A percentile compares a stretch with the other conserved stretches of the same genome.
phyloP scores from a whole-genome alignment of 1,140 invertebrate genomes.

The Heliconius nattereri region DNA sequence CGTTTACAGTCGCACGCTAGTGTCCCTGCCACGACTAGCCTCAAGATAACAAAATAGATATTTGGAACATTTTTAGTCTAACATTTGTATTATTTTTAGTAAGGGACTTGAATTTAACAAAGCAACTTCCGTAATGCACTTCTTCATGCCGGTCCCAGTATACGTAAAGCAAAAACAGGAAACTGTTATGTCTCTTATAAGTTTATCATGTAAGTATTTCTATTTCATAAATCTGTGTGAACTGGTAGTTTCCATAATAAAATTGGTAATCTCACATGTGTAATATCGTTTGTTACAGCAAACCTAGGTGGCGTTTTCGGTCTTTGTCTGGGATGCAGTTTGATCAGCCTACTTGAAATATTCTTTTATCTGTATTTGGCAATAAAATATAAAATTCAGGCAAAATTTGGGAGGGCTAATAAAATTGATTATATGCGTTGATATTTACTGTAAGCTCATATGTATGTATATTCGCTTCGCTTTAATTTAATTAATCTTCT shows the following conservation, averaged over 20 bases:
- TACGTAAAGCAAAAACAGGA: slow-evolving; percentile 68
- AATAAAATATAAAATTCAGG: slow-evolving; percentile 46
- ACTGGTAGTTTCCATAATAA: too few relatives aligned
- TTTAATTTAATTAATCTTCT: not conserved
- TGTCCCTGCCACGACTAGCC: too few relatives aligned
- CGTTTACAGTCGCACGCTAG: too few relatives aligned
- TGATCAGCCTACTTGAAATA: slow-evolving; percentile 60
- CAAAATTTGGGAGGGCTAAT: not conserved
- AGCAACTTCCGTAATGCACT: slow-evolving; percentile 57
- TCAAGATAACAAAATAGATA: too few relatives aligned
- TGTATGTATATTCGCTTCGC: too few relatives aligned
- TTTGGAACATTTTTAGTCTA: not conserved
- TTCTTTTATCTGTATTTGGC: slow-evolving; percentile 53
- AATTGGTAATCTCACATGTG: not conserved
- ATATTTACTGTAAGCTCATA: too few relatives aligned
- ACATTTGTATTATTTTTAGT: slow-evolving; percentile 40
- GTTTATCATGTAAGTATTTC: slow-evolving; percentile 53
- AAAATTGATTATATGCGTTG: slow-evolving; percentile 13
- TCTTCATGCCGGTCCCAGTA: slow-evolving; percentile 49
- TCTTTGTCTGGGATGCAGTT: slow-evolving; percentile 63
- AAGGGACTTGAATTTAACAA: slow-evolving; percentile 46
- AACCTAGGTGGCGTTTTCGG: slow-evolving; percentile 71
- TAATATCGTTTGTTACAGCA: slow-evolving; percentile 52
- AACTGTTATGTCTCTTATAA: slow-evolving; percentile 66
- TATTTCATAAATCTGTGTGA: too few relatives aligned